Percentiles rank a stretch among this genome's conserved stretches.
Evolutionary conservation across 2,797 vertebrate species (phyloP).

Genomic region (Chanos chanos): DNA sequence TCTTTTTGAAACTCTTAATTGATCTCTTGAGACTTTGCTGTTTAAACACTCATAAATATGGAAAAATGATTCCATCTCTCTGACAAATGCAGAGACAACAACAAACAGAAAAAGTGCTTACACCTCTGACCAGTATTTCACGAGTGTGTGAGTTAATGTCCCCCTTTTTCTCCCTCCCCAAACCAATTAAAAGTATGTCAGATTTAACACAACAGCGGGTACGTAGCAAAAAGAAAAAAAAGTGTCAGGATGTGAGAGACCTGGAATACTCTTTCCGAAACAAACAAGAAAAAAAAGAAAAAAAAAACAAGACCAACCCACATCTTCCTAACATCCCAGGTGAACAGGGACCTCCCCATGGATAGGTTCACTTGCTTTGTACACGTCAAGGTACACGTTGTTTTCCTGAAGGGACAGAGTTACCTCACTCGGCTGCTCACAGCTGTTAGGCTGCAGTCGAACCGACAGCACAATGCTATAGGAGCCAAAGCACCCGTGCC

Average conservation of each 20-base stretch:
- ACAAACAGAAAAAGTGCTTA: neutral
- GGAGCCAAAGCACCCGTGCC: neutral
- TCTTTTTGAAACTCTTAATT: constrained; percentile 71
- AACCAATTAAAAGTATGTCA: too few species aligned
- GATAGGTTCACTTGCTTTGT: constrained; percentile 25
- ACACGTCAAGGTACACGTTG: constrained; percentile 28
- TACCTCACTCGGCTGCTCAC: constrained; percentile 11
- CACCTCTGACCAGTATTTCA: neutral
- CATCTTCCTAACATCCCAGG: neutral
- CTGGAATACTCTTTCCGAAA: too few species aligned
- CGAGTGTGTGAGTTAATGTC: too few species aligned
- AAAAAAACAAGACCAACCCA: neutral
- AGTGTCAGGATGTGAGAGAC: too few species aligned
- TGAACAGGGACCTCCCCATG: constrained; percentile 19
- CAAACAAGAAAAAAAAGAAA: neutral
- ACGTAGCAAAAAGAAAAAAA: too few species aligned
- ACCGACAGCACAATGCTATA: constrained; percentile 12
- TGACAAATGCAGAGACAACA: constrained; percentile 33
- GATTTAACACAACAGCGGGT: too few species aligned
- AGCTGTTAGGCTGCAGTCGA: constrained; percentile 9
- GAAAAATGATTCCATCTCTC: constrained; percentile 54
- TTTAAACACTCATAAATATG: constrained; percentile 64
- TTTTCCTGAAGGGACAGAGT: constrained; percentile 19
- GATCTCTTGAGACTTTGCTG: constrained; percentile 65
- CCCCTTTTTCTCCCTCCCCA: too few species aligned